phyloP scores from a whole-genome alignment of 2,113 vertebrate genomes.

The Porphyrio hochstetteri region DNA sequence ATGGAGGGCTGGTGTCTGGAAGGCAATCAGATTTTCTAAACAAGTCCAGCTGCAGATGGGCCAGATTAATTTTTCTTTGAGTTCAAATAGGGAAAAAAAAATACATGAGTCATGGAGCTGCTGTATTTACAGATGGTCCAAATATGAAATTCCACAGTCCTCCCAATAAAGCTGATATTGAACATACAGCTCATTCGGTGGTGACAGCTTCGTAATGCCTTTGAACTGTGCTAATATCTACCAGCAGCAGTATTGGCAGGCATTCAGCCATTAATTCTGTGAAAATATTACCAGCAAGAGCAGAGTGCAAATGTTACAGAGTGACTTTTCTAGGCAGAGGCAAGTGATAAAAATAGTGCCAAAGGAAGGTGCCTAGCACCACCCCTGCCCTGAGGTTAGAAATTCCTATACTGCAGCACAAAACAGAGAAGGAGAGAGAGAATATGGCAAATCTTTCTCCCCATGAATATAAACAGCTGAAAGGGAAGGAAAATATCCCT shows the following conservation, averaged over 20 bases:
- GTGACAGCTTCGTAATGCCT: not conserved
- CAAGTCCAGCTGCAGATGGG: conserved; percentile 54
- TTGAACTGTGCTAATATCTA: not conserved
- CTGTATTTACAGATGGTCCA: conserved; percentile 39
- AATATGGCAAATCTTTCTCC: not conserved
- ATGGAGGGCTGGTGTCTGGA: conserved; percentile 26
- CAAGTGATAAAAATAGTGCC: not conserved
- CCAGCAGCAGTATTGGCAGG: not conserved
- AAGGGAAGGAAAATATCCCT: not conserved
- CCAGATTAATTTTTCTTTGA: conserved; percentile 47
- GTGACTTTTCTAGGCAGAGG: not conserved
- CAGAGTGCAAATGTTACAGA: not conserved
- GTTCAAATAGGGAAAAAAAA: conserved; percentile 2
- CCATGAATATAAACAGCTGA: not conserved
- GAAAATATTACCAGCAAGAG: not conserved
- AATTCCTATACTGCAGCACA: not conserved
- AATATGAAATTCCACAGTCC: conserved; percentile 4
- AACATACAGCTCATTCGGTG: not conserved
- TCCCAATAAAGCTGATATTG: not conserved
- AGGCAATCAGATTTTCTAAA: conserved; percentile 52
- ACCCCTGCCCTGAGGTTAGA: not conserved
- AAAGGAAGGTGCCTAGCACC: not conserved
- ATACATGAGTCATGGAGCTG: not conserved
- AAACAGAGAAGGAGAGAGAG: not conserved
- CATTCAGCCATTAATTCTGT: not conserved